Evolutionary conservation across 2,797 vertebrate species (phyloP), one percentile per base, ranked within the genome.

Genomic region (Spinus pinus): DNA sequence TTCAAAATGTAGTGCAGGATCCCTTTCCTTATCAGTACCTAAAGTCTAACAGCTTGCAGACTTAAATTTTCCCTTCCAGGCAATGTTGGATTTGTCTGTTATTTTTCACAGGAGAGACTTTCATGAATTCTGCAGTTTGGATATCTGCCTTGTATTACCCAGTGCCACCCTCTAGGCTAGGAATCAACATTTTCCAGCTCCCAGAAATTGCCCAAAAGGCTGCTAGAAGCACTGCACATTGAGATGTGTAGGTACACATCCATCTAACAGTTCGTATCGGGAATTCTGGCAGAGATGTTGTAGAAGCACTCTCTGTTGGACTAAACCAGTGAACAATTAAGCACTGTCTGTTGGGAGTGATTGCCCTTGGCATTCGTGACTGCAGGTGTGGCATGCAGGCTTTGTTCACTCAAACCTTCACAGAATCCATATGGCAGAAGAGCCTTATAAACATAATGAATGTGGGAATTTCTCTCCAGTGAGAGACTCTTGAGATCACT

Each of bases 11-110:
- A 85, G 93, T 94, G 95, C 96, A 97, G 97, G 96, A 98, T 98
- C 97, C 95, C 74, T 95, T 98, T 97, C 92, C 98, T 99, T 99
- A 99, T 99, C 98, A 98, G 98, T 97, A 98, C 97, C 98, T 97
- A 97, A 98, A 98, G 98, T 98, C 98, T 97, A 98, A 98, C 98
- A 98, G 98, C 98, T 98, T 98, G 98, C 97, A 97, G 98, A 98
- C 98, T 99, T 98, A 97, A 98, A 98, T 99, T 99, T 99, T 98
- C 98, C 98, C 98, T 98, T 98, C 97, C 96, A 99, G 98, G 98
- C 98, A 98, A 97, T 97, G 98, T 98, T 98, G 97, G 90, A 97
- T 98, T 98, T 98, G 96, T 96, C 98, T 96, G 98, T 98, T 99
- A 98, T 99, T 98, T 98, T 96, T 96, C 86, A 92, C 90, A 96